Evolutionary conservation across 2,797 vertebrate genomes (phyloP).

Genomic region (Smutsia gigantea): DNA sequence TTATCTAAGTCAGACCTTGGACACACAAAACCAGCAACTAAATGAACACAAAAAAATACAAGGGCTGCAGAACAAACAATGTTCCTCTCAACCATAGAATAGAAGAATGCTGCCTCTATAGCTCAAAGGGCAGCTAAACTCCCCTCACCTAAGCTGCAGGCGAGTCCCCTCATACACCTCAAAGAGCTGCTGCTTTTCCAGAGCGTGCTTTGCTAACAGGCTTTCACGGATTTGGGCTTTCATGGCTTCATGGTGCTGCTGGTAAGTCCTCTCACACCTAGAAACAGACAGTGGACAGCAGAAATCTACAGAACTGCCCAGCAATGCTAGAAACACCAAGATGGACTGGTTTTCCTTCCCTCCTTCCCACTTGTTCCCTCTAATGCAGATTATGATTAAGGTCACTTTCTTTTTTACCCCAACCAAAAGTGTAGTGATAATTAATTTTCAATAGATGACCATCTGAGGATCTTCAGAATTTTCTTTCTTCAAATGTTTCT

Average conservation of each 20-base stretch:
- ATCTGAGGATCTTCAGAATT: not conserved
- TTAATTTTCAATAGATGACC: not conserved
- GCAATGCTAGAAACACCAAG: not conserved
- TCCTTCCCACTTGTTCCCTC: not conserved
- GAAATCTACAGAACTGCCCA: not conserved
- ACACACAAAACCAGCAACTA: constrained; percentile 50
- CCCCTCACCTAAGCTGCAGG: constrained; percentile 89
- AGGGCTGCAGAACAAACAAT: not conserved
- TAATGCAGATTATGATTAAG: not conserved
- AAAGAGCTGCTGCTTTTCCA: constrained; percentile 88
- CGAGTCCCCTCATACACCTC: constrained; percentile 88
- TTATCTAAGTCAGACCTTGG: constrained; percentile 90
- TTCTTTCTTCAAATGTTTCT: constrained; percentile 42
- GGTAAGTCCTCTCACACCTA: constrained; percentile 93
- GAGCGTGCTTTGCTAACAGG: constrained; percentile 86
- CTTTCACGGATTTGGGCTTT: constrained; percentile 91
- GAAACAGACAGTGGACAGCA: not conserved
- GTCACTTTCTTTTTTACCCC: not conserved
- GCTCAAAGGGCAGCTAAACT: not conserved
- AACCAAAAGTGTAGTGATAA: not conserved
- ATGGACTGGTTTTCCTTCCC: not conserved
- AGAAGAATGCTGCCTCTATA: not conserved
- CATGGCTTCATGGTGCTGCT: constrained; percentile 94
- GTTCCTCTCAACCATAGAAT: not conserved
- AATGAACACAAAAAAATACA: not conserved